Evolutionary conservation across 2,797 vertebrate species (phyloP), one percentile per base, ranked within the genome.

Genomic region (Sarcoramphus papa): DNA sequence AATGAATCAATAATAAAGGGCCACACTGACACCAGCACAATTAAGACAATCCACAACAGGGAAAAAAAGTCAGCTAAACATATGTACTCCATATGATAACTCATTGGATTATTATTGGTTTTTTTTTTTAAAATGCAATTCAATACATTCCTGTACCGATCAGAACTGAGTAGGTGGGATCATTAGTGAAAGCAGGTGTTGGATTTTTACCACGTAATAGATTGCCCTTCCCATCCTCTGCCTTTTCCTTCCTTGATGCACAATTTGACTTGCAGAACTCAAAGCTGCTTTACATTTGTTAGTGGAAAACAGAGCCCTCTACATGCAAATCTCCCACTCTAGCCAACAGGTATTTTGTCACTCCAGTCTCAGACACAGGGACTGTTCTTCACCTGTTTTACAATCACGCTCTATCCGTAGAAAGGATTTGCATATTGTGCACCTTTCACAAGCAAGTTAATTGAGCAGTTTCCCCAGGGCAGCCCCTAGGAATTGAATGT

Each of bases 361-460:
- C 30, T 25, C 25, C 17, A 19, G 50, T 2, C 63, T 54, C 70
- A 53, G 47, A 24, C 50, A 14, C 24, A 22, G 1, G 2, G 8
- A 3, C 63, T 33, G 60, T 70, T 45, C 65, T 53, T 23, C 63
- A 30, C 1, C 2, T 13, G 3, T 53, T 83, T 53, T 15, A 16
- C 45, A 65, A 0, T 22, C 3, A 0, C 3, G 0, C 28, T 27
- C 27, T n/a, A 0, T 8, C 54, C 78, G 15, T 2, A 21, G 67
- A 10, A 45, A 64, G 48, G 56, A 16, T 69, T 50, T 72, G 16
- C 14, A 57, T 7, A 13, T 5, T 12, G 41, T 62, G 41, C 22
- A 14, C 57, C 57, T 73, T 47, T 30, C 5, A 1, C 41, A 45
- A 74, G 19, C 28, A 77, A 45, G 9, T 41, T 48, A n/a, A 45